Percentiles rank a stretch among this genome's conserved stretches.
These are phyloP conservation scores for Triops longicaudatus DNA, from an alignment of 1,140 invertebrate species.

Conservation along the genomic window DNA sequence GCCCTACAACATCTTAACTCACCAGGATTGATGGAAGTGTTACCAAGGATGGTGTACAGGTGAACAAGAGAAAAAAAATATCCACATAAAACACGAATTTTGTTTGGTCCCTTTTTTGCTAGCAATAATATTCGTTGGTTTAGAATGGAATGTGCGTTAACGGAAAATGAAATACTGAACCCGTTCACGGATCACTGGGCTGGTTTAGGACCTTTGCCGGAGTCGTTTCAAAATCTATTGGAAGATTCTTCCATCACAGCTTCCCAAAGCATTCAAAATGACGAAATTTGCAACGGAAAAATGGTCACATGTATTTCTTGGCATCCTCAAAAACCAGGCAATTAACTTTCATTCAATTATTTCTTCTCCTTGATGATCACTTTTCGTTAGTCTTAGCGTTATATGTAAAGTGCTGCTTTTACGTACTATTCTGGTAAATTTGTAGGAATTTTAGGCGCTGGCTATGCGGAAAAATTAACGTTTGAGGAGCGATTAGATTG, in stretches of 20 bases:
- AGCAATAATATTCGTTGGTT: too few relatives aligned
- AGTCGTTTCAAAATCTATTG: neutral
- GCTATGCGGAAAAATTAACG: conserved; percentile 22
- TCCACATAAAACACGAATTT: too few relatives aligned
- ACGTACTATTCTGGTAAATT: neutral
- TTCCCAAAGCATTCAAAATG: conserved; percentile 23
- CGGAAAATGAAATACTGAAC: conserved; percentile 24
- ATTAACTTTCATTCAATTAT: neutral
- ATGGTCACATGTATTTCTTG: conserved; percentile 23
- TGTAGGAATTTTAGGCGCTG: conserved; percentile 19
- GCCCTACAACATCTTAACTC: neutral
- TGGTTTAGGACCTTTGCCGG: neutral
- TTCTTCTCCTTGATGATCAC: neutral
- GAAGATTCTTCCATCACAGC: neutral
- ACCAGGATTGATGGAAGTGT: neutral
- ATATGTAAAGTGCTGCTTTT: too few relatives aligned
- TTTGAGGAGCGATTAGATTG: neutral
- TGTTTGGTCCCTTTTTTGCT: neutral
- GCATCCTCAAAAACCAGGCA: conserved; percentile 23
- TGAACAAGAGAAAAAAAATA: too few relatives aligned
- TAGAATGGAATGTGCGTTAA: conserved; percentile 22
- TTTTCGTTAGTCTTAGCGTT: neutral
- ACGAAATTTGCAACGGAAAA: conserved; percentile 23
- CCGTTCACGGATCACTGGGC: conserved; percentile 23
- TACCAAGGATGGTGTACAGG: neutral